Conservation (phyloP, 1,140 invertebrate genomes). For the Bemisia tabaci region DNA sequence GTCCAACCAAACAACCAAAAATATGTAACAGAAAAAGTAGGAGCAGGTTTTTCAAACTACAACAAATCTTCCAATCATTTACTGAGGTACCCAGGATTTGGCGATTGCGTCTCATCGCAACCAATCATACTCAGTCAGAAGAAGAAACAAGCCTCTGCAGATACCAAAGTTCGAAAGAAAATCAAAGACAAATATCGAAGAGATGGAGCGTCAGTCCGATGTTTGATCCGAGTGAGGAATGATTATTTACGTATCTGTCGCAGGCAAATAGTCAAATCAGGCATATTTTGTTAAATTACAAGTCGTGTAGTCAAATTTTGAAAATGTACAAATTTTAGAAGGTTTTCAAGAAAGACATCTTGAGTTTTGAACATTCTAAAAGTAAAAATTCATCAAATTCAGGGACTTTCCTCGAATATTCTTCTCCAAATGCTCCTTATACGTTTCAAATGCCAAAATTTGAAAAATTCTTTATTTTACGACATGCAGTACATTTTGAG, state of each 20-base stretch:
- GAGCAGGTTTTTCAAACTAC: not conserved
- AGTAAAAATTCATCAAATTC: no score
- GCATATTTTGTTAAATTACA: no score
- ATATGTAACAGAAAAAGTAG: not conserved
- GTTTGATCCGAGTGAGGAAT: not conserved
- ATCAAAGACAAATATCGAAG: not conserved
- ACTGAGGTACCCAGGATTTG: not conserved
- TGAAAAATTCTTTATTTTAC: no score
- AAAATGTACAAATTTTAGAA: not conserved
- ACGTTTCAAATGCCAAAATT: no score
- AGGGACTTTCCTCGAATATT: no score
- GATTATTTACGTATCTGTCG: no score
- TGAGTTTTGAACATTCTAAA: no score
- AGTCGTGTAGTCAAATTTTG: not conserved
- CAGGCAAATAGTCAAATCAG: no score
- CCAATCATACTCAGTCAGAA: not conserved
- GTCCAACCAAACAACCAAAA: no score
- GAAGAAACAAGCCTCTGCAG: not conserved
- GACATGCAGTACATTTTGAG: no score
- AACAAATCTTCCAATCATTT: not conserved
- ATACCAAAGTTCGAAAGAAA: not conserved
- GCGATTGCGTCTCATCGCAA: not conserved
- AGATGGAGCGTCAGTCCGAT: not conserved
- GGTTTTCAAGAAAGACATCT: no score
- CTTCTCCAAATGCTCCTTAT: no score